These are phyloP conservation scores for Ischnus inquisitorius DNA, from an alignment of 2,888 invertebrate species.

Conservation along the genomic window DNA sequence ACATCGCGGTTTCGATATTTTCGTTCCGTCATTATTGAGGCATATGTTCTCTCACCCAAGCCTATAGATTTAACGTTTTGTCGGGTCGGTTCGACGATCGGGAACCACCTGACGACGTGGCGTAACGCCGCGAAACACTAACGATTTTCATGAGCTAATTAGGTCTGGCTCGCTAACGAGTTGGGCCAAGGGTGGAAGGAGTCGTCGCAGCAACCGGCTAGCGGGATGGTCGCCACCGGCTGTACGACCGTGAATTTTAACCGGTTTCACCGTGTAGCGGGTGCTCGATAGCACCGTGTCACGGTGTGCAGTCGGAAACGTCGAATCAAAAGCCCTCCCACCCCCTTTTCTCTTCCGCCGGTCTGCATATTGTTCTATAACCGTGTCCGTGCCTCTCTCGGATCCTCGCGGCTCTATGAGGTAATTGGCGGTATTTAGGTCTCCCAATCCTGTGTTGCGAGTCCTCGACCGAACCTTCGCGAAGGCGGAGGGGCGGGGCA, in stretches of 20 bases:
- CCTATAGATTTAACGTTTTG: background rate
- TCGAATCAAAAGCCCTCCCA: constrained; percentile 53
- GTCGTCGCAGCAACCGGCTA: constrained; percentile 1
- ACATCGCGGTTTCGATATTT: too few species aligned
- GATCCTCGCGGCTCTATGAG: constrained; percentile 53
- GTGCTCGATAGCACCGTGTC: constrained; percentile 51
- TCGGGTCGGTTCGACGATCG: background rate
- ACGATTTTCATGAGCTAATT: constrained; percentile 58
- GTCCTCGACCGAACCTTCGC: constrained; percentile 29
- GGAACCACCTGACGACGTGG: constrained; percentile 27
- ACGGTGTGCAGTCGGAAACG: constrained; percentile 31
- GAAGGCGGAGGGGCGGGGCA: too few species aligned
- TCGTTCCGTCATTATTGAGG: too few species aligned
- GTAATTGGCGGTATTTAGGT: constrained; percentile 78
- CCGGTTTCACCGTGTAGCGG: constrained; percentile 30
- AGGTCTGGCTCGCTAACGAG: constrained; percentile 61
- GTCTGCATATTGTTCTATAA: background rate
- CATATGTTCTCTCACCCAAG: too few species aligned
- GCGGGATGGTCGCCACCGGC: background rate
- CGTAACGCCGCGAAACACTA: constrained; percentile 47
- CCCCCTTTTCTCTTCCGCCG: constrained; percentile 19
- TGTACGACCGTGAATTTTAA: constrained; percentile 49
- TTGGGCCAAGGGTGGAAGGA: constrained; percentile 18
- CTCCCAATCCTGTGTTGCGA: constrained; percentile 72
- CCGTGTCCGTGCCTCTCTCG: constrained; percentile 22